A percentile compares a stretch with the other conserved stretches of the same genome.
Evolutionary conservation across 2,888 invertebrate species (phyloP).

Genomic region (Tachina fera): DNA sequence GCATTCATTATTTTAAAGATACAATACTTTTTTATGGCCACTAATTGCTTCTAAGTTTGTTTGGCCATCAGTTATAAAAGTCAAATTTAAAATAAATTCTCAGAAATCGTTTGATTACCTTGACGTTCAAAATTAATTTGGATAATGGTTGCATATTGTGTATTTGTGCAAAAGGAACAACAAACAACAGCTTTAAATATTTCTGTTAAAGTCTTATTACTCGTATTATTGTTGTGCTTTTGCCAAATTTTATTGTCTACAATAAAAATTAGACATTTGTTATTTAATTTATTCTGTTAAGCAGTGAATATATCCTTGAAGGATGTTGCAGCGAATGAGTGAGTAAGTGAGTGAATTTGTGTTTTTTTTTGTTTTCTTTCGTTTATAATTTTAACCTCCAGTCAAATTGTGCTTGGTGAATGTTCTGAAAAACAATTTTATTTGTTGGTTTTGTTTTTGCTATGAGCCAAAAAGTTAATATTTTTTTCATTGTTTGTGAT

Average conservation of each 20-base stretch:
- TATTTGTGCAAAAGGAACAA: neutral
- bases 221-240: conserved; percentile 2
- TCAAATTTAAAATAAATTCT: neutral
- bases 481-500: neutral
- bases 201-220: neutral
- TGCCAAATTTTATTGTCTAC: conserved; percentile 64
- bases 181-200: conserved; percentile 24
- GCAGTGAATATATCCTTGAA: conserved; percentile 59
- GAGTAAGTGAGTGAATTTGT: neutral
- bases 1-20: neutral
- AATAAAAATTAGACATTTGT: conserved; percentile 68
- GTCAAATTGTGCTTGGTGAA: conserved; percentile 47
- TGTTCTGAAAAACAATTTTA: conserved; percentile 48
- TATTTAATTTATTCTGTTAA: conserved; percentile 59
- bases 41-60: neutral
- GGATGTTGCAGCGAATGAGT: conserved; percentile 32
- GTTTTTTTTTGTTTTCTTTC: conserved; percentile 1
- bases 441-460: conserved; percentile 31
- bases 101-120: neutral
- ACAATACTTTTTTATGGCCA: neutral
- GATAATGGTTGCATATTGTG: neutral
- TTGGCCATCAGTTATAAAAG: neutral
- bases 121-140: neutral
- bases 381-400: conserved; percentile 56
- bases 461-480: conserved; percentile 37